Evolutionary conservation across 2,888 invertebrate genomes (phyloP), one percentile per base, ranked within the genome.

Genomic region (Andrena bucephala): DNA sequence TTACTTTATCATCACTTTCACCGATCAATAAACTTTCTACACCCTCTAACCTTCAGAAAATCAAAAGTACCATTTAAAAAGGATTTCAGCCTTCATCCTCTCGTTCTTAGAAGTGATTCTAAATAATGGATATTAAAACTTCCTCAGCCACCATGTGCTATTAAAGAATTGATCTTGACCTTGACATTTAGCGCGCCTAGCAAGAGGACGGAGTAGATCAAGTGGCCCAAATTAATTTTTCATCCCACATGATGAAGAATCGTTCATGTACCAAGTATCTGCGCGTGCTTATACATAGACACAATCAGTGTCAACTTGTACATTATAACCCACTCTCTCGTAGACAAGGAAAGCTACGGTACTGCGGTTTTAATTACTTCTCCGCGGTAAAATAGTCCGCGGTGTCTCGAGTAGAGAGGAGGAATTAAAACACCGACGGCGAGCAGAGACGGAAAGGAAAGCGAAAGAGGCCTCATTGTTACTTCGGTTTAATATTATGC

Each of bases 341-440:
- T 59, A 67, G 59, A 29, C 70, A 77, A 59, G 76, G 60, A 68
- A 65, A 81, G 42, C 20, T 62, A 63, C 66, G 13, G 27, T 31
- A 60, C 57, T 68, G 65, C 54, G 62, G 68, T 81, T 85, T 74
- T 85, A 85, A 85, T 85, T 85, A 81, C 81, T 85, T 80, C 54
- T 33, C 16, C 33, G 48, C 50, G 59, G 68, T 81, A 65, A 81
- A 85, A 72, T 73, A 81, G 52, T 69, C 71, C n/a, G 20, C 54
- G 65, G 54, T 33, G 60, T 59, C 57, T 13, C n/a, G 16, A 24
- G 50, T 50, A 76, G 70, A 16, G n/a, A 13, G 52, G 54, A 54
- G 42, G 60, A 59, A 68, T 84, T 85, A 74, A 85, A 81, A 81
- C 54, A 67, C 42, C 24, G 50, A n/a, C 13, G 50, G n/a, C 66